Evolutionary conservation across 1,140 invertebrate genomes (phyloP), one percentile per base, ranked within the genome.

Genomic region (Papilio polyxenes): DNA sequence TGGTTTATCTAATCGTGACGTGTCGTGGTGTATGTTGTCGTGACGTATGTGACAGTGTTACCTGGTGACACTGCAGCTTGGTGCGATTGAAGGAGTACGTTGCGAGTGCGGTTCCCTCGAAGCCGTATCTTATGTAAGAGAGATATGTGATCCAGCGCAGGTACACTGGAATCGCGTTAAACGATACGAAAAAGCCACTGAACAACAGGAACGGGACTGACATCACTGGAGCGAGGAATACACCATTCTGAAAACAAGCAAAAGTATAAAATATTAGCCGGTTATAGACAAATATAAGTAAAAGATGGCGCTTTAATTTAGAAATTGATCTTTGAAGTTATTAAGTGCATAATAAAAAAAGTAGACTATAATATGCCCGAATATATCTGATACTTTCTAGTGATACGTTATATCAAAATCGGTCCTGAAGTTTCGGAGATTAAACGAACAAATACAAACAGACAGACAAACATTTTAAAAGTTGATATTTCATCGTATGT

Each of bases 161-260:
- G 90, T 99, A 99, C 5, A 97, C 96, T 0, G 99, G 99, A 85
- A 99, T 99, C 0, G 98, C 98, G 89, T 99, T 98, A 92, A 99
- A 98, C 82, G 98, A 99, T 23, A 99, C 98, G 94, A 99, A 99
- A 96, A 99, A 99, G 13, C 98, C 99, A 77, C 97, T 98, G 95
- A 98, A 99, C 15, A 99, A 95, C 15, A 99, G 95, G 94, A 99
- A 98, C 31, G 98, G 98, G 82, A 99, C 99, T 2, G 98, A 98
- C 96, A 98, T 98, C 7, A 99, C 98, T 2, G 99, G 98, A 11
- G 98, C 99, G 72, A 99, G 95, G 94, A 99, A 99, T 69, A 99
- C 98, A 20, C 98, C 98, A 89, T 98, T 98, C 96, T 98, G 95
- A 31, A 95, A 78, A 62, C 49, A 0, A 78, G 81, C 17, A 78